These are phyloP conservation scores for Nothocercus julius DNA, from an alignment of 2,113 vertebrate species.

Conservation along the genomic window DNA sequence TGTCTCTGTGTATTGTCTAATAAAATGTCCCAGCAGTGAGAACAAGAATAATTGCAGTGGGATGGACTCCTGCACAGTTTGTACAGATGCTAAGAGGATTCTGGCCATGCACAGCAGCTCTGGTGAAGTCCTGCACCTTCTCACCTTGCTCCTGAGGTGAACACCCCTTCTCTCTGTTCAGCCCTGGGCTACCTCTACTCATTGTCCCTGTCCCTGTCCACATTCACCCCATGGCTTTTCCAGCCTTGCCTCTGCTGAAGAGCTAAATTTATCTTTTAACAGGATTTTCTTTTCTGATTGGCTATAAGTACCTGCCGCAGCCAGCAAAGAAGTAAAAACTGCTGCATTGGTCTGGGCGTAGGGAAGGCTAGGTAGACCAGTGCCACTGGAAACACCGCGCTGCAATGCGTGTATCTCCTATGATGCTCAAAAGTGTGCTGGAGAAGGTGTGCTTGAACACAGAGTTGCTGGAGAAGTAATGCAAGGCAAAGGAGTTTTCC, in stretches of 20 bases:
- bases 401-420: neutral
- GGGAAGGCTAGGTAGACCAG: neutral
- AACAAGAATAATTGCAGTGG: neutral
- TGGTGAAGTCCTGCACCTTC: neutral
- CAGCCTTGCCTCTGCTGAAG: neutral
- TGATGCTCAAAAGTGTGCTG: neutral
- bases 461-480: neutral
- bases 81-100: neutral
- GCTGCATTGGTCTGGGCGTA: neutral
- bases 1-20: neutral
- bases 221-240: too few species aligned
- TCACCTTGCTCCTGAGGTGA: neutral
- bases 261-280: neutral
- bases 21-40: neutral
- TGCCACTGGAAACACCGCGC: too few species aligned
- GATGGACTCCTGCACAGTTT: neutral
- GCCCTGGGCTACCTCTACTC: too few species aligned
- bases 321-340: neutral
- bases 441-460: neutral
- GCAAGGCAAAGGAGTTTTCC: neutral
- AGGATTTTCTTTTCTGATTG: neutral
- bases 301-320: neutral
- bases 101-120: neutral
- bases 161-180: neutral
- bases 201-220: too few species aligned